Conservation (phyloP, 2,797 vertebrate genomes). For the Urocyon cinereoargenteus region DNA sequence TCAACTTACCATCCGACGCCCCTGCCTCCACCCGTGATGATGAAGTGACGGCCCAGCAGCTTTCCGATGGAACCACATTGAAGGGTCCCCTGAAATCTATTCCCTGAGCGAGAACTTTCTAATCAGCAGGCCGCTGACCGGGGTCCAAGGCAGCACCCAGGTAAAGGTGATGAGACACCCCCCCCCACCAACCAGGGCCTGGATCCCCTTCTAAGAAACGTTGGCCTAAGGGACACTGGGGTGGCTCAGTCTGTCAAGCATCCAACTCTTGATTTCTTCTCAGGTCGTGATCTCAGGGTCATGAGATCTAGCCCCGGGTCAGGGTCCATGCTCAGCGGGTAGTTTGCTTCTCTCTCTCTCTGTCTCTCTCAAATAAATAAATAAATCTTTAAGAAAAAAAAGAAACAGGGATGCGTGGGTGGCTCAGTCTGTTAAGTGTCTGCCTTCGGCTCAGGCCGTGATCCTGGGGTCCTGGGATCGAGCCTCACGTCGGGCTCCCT, state of each 20-base stretch:
- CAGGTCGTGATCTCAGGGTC: neutral
- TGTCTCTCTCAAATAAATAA: neutral
- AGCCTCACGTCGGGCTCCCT: too few relatives aligned
- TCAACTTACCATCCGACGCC: neutral
- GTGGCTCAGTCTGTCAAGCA: neutral
- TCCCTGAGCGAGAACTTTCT: neutral
- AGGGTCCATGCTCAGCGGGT: neutral
- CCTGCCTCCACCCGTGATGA: rapidly evolving
- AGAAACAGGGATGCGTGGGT: too few relatives aligned
- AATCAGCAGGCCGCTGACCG: rapidly evolving
- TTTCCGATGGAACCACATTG: rapidly evolving
- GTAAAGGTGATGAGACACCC: rapidly evolving
- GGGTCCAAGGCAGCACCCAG: too few relatives aligned
- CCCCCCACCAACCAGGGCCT: too few relatives aligned
- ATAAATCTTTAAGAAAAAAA: too few relatives aligned
- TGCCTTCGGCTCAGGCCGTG: too few relatives aligned
- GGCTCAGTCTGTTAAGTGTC: too few relatives aligned
- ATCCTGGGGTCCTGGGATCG: too few relatives aligned
- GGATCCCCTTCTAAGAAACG: neutral
- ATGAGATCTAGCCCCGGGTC: neutral
- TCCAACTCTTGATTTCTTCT: neutral
- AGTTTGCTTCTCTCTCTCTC: neutral
- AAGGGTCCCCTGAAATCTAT: rapidly evolving
- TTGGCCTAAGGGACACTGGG: rapidly evolving
- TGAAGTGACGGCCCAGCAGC: rapidly evolving